Percentiles rank a stretch among this genome's conserved stretches.
Evolutionary conservation across 64 coral and sea anemone genomes (phyloP).

Genomic region (Dendronephthya gigantea): DNA sequence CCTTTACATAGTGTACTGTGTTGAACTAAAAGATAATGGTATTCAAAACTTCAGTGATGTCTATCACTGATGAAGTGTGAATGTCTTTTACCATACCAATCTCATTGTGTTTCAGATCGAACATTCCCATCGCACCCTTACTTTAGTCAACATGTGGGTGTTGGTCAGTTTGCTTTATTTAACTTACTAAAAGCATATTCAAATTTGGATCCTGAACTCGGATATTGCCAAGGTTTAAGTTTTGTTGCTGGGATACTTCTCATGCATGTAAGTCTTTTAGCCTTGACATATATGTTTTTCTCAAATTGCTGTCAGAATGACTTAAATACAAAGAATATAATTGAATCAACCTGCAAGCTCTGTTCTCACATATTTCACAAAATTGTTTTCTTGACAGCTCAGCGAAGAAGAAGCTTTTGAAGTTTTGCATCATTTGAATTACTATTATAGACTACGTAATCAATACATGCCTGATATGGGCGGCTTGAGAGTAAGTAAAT

Average conservation of each 20-base stretch:
- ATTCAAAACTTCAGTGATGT: too few relatives aligned
- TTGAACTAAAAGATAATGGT: too few relatives aligned
- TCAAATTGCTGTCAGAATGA: too few relatives aligned
- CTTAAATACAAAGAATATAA: too few relatives aligned
- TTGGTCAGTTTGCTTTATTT: conserved; percentile 75
- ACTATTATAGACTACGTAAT: conserved; percentile 46
- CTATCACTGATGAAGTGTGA: too few relatives aligned
- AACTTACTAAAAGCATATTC: conserved; percentile 81
- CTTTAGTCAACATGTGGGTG: conserved; percentile 60
- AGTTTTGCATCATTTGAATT: conserved; percentile 53
- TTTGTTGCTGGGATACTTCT: conserved; percentile 93
- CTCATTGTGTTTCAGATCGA: conserved; percentile 43
- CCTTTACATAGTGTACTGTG: too few relatives aligned
- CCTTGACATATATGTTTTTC: too few relatives aligned
- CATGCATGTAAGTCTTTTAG: conserved; percentile 54
- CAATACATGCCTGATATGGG: conserved; percentile 90
- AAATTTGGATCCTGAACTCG: conserved; percentile 66
- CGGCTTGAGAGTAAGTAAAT: conserved; percentile 56
- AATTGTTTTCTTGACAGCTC: not conserved
- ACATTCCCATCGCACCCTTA: conserved; percentile 83
- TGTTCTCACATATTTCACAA: too few relatives aligned
- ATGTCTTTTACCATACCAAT: too few relatives aligned
- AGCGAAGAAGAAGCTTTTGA: conserved; percentile 74
- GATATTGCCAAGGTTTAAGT: conserved; percentile 94
- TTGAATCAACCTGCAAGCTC: too few relatives aligned